These are phyloP conservation scores for Paramormyrops kingsleyae DNA, from an alignment of 2,113 vertebrate genomes.

Conservation along the genomic window DNA sequence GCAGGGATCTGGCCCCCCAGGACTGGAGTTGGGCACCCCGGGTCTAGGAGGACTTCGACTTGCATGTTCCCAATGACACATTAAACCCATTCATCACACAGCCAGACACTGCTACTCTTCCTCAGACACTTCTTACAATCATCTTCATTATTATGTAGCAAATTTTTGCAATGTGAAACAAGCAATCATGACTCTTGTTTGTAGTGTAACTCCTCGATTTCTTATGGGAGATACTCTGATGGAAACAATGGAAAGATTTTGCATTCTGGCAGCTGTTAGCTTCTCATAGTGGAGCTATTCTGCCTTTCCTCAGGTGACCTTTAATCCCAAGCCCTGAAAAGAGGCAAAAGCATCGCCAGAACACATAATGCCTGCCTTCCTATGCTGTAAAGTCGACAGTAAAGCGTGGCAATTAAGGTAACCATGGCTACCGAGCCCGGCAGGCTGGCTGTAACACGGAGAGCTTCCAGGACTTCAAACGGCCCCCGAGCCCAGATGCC, in stretches of 20 bases:
- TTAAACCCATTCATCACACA: not conserved
- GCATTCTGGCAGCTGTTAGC: constrained; percentile 72
- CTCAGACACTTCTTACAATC: not conserved
- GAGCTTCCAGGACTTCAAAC: constrained; percentile 97
- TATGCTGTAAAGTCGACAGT: constrained; percentile 94
- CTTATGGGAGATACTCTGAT: not conserved
- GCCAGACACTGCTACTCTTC: not conserved
- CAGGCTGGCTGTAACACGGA: constrained; percentile 80
- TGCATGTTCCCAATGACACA: not conserved
- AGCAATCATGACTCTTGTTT: not conserved
- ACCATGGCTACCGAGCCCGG: constrained; percentile 88
- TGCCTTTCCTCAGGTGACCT: constrained; percentile 83
- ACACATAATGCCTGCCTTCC: constrained; percentile 97
- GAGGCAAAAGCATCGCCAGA: constrained; percentile 89
- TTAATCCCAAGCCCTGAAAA: constrained; percentile 83
- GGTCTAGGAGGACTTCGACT: not conserved
- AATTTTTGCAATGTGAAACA: not conserved
- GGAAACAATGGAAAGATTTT: not conserved
- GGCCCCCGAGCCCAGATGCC: constrained; percentile 80
- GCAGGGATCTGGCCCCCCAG: too few relatives aligned
- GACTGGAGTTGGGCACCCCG: too few relatives aligned
- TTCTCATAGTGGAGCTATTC: constrained; percentile 73
- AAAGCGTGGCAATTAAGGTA: constrained; percentile 98
- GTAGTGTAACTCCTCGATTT: not conserved
- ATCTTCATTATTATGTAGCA: not conserved